These are phyloP conservation scores for Pao palembangensis DNA, from an alignment of 2,113 vertebrate species.

Conservation along the genomic window DNA sequence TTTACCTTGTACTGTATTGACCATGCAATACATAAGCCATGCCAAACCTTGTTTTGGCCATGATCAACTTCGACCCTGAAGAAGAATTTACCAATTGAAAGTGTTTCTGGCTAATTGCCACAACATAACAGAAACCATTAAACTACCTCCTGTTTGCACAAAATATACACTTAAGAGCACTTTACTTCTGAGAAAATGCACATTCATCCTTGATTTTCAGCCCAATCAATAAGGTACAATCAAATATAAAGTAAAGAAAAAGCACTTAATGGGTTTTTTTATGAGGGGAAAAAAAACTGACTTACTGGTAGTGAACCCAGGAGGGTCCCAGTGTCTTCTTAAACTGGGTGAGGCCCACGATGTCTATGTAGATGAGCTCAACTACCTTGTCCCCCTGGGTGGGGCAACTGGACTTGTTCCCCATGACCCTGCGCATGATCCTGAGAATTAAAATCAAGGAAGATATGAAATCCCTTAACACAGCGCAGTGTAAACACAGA, in stretches of 20 bases:
- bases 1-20: not conserved
- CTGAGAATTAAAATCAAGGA: constrained; percentile 57
- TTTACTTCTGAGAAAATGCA: not conserved
- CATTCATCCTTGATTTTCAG: not conserved
- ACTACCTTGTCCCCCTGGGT: constrained; percentile 95
- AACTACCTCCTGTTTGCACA: not conserved
- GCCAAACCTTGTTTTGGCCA: not conserved
- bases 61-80: not conserved
- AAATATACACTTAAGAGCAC: not conserved
- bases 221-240: not conserved
- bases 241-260: not conserved
- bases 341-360: constrained; percentile 96
- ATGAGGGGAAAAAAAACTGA: constrained; percentile 34
- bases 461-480: not conserved
- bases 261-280: too few species aligned
- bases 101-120: not conserved
- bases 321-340: constrained; percentile 98
- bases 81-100: not conserved
- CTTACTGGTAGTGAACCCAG: constrained; percentile 99
- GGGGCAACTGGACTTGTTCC: constrained; percentile 96
- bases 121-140: not conserved
- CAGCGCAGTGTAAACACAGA: not conserved
- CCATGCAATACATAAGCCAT: not conserved
- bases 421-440: constrained; percentile 98
- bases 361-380: constrained; percentile 98